Base-by-base conservation (phyloP, 1,140 invertebrate genomes). In the Cotesia typhae region DNA sequence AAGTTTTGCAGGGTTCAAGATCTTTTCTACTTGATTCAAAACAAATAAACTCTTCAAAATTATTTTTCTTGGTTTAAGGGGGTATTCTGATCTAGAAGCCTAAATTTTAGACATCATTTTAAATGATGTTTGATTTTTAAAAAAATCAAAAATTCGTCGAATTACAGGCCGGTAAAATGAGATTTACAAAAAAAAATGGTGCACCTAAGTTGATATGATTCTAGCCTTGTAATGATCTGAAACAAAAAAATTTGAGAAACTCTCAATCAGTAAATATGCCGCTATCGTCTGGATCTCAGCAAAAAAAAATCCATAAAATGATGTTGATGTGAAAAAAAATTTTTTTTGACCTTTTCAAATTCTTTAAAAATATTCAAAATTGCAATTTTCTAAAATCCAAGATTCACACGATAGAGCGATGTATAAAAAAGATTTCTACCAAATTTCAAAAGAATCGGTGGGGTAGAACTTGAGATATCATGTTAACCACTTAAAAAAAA, bases 241-340 rank as follows among this genome's bases (percentile, higher is more conserved):
- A 53, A 28, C 28, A 28, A 28, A 28, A 28, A 28, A 28, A 28
- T 28, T 28, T 28, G 28, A 28, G 3, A 28, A 35, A 20, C 53
- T 67, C 38, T 67, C 52, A 7, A 67, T 67, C 12, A 67, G 4
- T 28, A 67, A 67, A 47, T 1, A 53, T 67, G 65, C 17, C n/a
- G 20, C 38, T 67, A 12, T 67, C 5, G 51, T n/a, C 3, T 12
- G 7, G 47, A 52, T 10, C 28, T 28, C 28, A 28, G 28, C 28
- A 28, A 28, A 28, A 28, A 28, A 28, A 28, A 28, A 28, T 28
- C 3, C 28, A 28, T 0, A 28, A 28, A 28, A 28, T 67, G 65
- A 6, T 47, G 65, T 20, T 38, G 4, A 17, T 1, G 5, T 67
- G 9, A 67, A 67, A 35, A 51, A 67, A 52, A 53, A 53, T 1